Base-by-base conservation (phyloP, 2,113 vertebrate genomes). In the Istiophorus platypterus region DNA sequence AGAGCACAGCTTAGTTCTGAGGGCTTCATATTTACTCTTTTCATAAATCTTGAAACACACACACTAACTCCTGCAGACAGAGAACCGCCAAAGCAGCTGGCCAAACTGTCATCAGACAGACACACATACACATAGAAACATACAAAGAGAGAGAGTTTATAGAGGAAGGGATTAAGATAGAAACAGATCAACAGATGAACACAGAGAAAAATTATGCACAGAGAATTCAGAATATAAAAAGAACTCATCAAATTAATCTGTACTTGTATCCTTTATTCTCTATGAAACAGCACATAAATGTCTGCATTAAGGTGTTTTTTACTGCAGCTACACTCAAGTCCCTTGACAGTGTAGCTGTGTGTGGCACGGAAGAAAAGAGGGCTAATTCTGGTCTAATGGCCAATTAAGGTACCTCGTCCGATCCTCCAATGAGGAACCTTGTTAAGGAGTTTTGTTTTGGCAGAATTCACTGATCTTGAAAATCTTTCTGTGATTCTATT, bases 71-170 rank as follows among this genome's bases (percentile, higher is more conserved):
- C 76, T 77, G 58, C 56, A 78, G 79, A 86, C 61, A 56, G 69
- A 86, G 57, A 68, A 75, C 68, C 34, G 27, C 81, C 75, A 82
- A 81, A 90, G 74, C 83, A 82, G 81, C 74, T 86, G 76, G 78
- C 72, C 64, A 66, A 75, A 51, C 42, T 72, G 72, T 87, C 72
- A 85, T 82, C 86, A 85, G 49, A 59, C 70, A 29, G n/a, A 72
- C 58, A 18, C 65, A 26, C 57, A 63, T 2, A 58, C 41, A 49
- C 17, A 29, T 15, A 34, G 17, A 54, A 0, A 78, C 2, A 81
- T 45, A 73, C 34, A 59, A 18, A 37, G 0, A 54, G 13, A 65
- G n/a, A 39, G 27, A 41, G 39, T 72, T 80, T 56, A 74, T 13
- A 52, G 47, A 67, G 67, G 59, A 45, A 67, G 26, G 39, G 34